Evolutionary conservation across 1,140 invertebrate species (phyloP), one percentile per base, ranked within the genome.

Genomic region (Drosophila orena): DNA sequence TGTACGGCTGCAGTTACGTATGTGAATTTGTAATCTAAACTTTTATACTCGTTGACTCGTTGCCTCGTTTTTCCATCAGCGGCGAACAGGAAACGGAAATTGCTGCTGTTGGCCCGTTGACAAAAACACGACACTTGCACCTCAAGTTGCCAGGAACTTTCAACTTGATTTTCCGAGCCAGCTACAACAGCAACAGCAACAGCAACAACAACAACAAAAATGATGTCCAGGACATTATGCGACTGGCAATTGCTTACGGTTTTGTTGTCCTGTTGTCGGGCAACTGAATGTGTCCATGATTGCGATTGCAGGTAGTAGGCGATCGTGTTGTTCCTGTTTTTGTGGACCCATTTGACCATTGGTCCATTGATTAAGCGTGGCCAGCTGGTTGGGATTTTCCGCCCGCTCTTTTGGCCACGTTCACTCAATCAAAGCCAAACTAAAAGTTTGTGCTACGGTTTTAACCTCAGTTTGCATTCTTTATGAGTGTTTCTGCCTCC

Each of bases 11-110:
- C 64, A 70, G 66, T 70, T 83, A 83, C 83, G 83, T 86, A 89
- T 88, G 83, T 88, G 83, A 89, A 88, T 89, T 89, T 88, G 83
- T 88, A 88, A 88, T 88, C 83, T 88, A 89, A 88, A 88, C 83
- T 88, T 88, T 88, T 88, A 75, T 75, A 76, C 79, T 69, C 83
- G 60, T 73, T 81, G 70, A 73, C 66, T 88, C 78, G 55, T 62
- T 77, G 56, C 52, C 59, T 74, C 56, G 60, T 66, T 62, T 71
- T 77, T 77, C 62, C 84, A 88, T 86, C 79, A 88, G 72, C 77
- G 70, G 58, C 66, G 77, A 69, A 79, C 78, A 89, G 84, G 84
- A 88, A 88, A 89, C 84, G 84, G 84, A 88, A 88, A 88, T 90
- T 89, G 84, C 79, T 88, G 72, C 84, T 84, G 84, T 89, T 88